Conservation (phyloP, 2,888 invertebrate genomes). For the Drosophila monieri region DNA sequence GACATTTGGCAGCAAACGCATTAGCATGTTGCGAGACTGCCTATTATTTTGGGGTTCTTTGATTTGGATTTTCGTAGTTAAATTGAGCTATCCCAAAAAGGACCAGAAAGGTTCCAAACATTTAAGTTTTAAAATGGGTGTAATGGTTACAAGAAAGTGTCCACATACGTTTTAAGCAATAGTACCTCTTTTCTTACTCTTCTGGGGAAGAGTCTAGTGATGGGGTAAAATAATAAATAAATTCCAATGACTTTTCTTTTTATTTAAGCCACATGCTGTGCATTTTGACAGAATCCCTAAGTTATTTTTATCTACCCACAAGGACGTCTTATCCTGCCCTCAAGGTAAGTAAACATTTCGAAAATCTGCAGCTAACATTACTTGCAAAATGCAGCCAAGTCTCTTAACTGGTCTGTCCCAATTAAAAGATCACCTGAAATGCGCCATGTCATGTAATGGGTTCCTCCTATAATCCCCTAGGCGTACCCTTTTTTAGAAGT, state of each 20-base stretch:
- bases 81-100: slow-evolving; percentile 79
- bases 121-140: neutral
- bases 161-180: neutral
- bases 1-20: slow-evolving; percentile 68
- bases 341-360: slow-evolving; percentile 60
- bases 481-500: neutral
- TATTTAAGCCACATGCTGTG: neutral
- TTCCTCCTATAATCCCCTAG: neutral
- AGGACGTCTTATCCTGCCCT: slow-evolving; percentile 23
- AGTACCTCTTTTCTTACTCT: neutral
- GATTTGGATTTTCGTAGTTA: slow-evolving; percentile 36
- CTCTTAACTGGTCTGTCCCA: slow-evolving; percentile 62
- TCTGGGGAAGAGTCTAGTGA: neutral
- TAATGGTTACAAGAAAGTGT: neutral
- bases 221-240: neutral
- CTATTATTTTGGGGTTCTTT: slow-evolving; percentile 51
- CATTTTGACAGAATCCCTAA: neutral
- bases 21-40: slow-evolving; percentile 70
- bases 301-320: slow-evolving; percentile 75
- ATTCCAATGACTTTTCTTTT: slow-evolving; percentile 54
- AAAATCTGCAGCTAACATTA: slow-evolving; percentile 46
- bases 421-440: slow-evolving; percentile 66
- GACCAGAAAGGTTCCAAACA: neutral
- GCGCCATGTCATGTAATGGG: slow-evolving; percentile 58
- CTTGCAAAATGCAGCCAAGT: slow-evolving; percentile 51